phyloP scores from a whole-genome alignment of 2,113 vertebrate genomes.

The Campylomormyrus tamandua region DNA sequence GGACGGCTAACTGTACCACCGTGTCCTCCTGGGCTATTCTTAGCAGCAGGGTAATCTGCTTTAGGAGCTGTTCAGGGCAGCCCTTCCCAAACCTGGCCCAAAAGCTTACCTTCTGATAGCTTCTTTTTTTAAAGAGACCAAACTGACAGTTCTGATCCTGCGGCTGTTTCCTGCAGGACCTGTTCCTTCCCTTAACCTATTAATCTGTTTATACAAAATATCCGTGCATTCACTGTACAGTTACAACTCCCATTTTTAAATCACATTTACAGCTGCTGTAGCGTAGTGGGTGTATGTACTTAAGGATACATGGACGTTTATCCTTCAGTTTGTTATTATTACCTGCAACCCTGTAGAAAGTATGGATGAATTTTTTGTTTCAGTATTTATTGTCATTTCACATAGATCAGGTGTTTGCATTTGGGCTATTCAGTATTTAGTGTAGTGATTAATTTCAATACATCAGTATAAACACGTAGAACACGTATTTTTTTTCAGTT shows the following conservation, averaged over 20 bases:
- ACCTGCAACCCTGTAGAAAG: not conserved
- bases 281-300: not conserved
- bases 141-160: conserved; percentile 28
- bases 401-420: not conserved
- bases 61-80: conserved; percentile 79
- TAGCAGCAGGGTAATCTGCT: conserved; percentile 82
- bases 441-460: not conserved
- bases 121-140: conserved; percentile 46
- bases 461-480: not conserved
- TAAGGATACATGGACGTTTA: not conserved
- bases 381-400: not conserved
- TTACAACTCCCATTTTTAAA: not conserved
- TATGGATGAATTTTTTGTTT: not conserved
- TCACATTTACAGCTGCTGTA: not conserved
- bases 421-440: not conserved
- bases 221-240: conserved; percentile 8
- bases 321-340: not conserved
- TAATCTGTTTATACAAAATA: conserved; percentile 25
- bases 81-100: conserved; percentile 86
- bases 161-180: conserved; percentile 36
- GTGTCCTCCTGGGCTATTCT: conserved; percentile 82
- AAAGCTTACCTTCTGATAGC: conserved; percentile 77
- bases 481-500: not conserved
- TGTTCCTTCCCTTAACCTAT: conserved; percentile 8
- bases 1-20: conserved; percentile 71